Percentiles rank a stretch among this genome's conserved stretches.
Conservation (phyloP, 2,113 vertebrate species). For the Nestor notabilis region DNA sequence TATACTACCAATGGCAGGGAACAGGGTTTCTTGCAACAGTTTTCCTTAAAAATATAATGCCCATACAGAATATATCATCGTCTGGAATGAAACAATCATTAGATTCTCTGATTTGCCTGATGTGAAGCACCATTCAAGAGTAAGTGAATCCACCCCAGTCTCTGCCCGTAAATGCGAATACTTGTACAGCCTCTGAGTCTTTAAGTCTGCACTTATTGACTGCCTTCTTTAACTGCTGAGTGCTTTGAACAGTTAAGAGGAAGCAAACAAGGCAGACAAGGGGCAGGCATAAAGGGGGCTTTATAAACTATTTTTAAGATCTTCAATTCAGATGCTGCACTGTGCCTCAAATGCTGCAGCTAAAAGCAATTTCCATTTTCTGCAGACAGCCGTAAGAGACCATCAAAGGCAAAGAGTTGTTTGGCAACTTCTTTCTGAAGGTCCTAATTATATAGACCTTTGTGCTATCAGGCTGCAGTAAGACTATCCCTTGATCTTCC, state of each 20-base stretch:
- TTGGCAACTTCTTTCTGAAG: constrained; percentile 14
- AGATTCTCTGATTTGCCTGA: neutral
- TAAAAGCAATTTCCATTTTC: constrained; percentile 61
- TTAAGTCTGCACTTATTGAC: constrained; percentile 13
- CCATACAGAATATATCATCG: neutral
- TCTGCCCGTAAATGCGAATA: neutral
- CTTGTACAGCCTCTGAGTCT: neutral
- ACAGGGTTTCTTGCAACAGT: neutral
- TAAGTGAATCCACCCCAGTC: neutral
- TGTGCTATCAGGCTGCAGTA: neutral
- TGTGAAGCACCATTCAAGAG: neutral
- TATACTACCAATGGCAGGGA: neutral
- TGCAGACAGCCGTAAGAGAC: neutral
- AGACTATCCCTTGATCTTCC: neutral
- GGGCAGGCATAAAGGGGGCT: constrained; percentile 28
- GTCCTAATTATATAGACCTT: constrained; percentile 28
- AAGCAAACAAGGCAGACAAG: constrained; percentile 2
- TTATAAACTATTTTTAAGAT: constrained; percentile 48
- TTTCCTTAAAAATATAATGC: neutral
- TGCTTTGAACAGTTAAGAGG: constrained; percentile 16
- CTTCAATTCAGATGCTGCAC: neutral
- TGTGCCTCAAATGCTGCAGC: constrained; percentile 23
- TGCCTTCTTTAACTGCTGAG: constrained; percentile 18
- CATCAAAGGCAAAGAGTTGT: neutral
- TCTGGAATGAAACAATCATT: neutral